These are phyloP conservation scores for Hypsibius dujardini DNA, from an alignment of 1,140 invertebrate genomes.

Conservation along the genomic window DNA sequence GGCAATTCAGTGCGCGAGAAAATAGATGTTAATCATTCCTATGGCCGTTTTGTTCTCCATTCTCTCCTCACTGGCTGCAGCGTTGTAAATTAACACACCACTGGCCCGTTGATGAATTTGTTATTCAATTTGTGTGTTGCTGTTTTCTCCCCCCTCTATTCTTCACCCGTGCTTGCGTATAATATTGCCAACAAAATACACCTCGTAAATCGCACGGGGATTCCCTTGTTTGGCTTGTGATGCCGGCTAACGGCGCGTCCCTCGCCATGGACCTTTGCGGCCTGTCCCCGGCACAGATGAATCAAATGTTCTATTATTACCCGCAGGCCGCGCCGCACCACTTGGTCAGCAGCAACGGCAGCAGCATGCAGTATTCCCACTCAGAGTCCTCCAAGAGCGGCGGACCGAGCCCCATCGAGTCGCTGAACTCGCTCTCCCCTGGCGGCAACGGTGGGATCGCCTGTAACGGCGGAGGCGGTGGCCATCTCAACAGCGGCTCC, in stretches of 20 bases:
- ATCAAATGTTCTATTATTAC: not conserved
- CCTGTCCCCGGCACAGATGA: not conserved
- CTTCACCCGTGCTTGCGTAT: too few relatives aligned
- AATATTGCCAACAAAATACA: too few relatives aligned
- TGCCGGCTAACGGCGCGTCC: not conserved
- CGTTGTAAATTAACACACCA: too few relatives aligned
- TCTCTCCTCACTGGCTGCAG: too few relatives aligned
- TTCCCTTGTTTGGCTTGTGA: not conserved
- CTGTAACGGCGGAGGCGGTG: not conserved
- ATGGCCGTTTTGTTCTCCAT: too few relatives aligned
- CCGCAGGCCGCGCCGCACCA: not conserved
- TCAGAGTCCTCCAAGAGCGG: conserved; percentile 3
- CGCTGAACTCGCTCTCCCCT: conserved; percentile 9
- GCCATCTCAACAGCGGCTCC: not conserved
- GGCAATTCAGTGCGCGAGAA: too few relatives aligned
- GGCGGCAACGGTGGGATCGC: not conserved
- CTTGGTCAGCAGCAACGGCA: not conserved
- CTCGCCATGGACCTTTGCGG: not conserved
- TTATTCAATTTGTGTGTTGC: too few relatives aligned
- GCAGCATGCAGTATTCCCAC: not conserved
- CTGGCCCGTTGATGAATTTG: too few relatives aligned
- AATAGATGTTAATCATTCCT: too few relatives aligned
- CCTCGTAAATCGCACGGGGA: too few relatives aligned
- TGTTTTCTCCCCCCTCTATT: too few relatives aligned
- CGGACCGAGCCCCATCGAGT: conserved; percentile 11